Base-by-base conservation (phyloP, 2,113 vertebrate genomes). In the Phasianus colchicus region DNA sequence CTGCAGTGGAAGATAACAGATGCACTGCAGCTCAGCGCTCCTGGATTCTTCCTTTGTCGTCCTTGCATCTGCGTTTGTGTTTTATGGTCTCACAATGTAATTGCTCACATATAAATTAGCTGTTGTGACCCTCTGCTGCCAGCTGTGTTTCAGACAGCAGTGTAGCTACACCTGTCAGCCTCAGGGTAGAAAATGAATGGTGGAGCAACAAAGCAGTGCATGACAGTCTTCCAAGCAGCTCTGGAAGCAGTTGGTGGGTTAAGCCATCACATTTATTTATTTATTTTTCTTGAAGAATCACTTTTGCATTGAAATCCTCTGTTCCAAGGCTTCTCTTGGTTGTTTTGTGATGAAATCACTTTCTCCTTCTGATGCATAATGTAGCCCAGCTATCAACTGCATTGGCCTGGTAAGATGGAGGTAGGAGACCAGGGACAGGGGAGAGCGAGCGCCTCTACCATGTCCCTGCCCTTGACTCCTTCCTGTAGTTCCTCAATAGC, bases 401-500 rank as follows among this genome's bases (percentile, higher is more conserved):
- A 13, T 17, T 29, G 57, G 20, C 29, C 24, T 14, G 5, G 29
- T 47, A 27, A 70, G 75, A 19, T 34, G 32, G 16, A 20, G 16
- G 27, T 0, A 21, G n/a, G 47, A 50, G 17, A 36, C 17, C 34
- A 50, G 67, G 16, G 27, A 45, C 10, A 27, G 16, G 2, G n/a
- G 58, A 72, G 25, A 42, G 29, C 5, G 27, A 66, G 34, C 20
- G n/a, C 30, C 2, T 1, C 34, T 61, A 63, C 42, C 22, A 32
- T 47, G 48, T 32, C 30, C 17, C 14, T 73, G 54, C 20, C 21
- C 30, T 7, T 9, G 5, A n/a, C 11, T 57, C 34, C 54, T 74
- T 40, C 22, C 18, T 30, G 34, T 18, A 0, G 0, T 50, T 70
- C 18, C 4, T 6, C 12, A 52, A 34, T 11, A 58, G 29, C 17